These are phyloP conservation scores for Selenia dentaria DNA, from an alignment of 2,888 invertebrate genomes.

Conservation along the genomic window DNA sequence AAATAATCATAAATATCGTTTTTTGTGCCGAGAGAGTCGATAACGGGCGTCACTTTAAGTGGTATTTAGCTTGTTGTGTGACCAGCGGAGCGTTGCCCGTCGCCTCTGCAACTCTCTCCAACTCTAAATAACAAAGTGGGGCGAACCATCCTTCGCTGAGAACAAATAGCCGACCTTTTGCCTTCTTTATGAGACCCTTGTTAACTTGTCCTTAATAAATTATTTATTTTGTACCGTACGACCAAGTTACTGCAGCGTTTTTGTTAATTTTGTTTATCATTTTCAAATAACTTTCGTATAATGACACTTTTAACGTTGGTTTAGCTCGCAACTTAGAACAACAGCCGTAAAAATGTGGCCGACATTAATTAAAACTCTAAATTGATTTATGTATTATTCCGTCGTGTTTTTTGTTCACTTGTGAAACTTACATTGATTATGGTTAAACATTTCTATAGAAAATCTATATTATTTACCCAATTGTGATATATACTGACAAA, in stretches of 20 bases:
- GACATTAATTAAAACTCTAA: slow-evolving; percentile 21
- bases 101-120: slow-evolving; percentile 58
- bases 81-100: slow-evolving; percentile 42
- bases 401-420: background rate
- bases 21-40: slow-evolving; percentile 26
- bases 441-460: too few relatives aligned
- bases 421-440: too few relatives aligned
- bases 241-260: slow-evolving; percentile 58
- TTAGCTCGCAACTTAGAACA: slow-evolving; percentile 28
- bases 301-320: slow-evolving; percentile 33
- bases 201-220: slow-evolving; percentile 84
- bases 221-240: slow-evolving; percentile 73
- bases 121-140: slow-evolving; percentile 79
- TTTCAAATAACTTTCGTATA: slow-evolving; percentile 54
- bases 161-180: slow-evolving; percentile 83
- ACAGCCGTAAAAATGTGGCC: slow-evolving; percentile 20
- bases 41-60: slow-evolving; percentile 25
- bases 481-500: too few relatives aligned
- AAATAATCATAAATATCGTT: slow-evolving; percentile 9
- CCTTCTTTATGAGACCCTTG: slow-evolving; percentile 84
- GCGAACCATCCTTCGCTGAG: slow-evolving; percentile 71
- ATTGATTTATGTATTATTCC: slow-evolving; percentile 12
- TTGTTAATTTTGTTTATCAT: slow-evolving; percentile 72
- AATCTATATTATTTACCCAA: too few relatives aligned
- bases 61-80: slow-evolving; percentile 57